A percentile compares a stretch with the other conserved stretches of the same genome.
phyloP scores from a whole-genome alignment of 2,113 vertebrate species.

The Hipposideros armiger region DNA sequence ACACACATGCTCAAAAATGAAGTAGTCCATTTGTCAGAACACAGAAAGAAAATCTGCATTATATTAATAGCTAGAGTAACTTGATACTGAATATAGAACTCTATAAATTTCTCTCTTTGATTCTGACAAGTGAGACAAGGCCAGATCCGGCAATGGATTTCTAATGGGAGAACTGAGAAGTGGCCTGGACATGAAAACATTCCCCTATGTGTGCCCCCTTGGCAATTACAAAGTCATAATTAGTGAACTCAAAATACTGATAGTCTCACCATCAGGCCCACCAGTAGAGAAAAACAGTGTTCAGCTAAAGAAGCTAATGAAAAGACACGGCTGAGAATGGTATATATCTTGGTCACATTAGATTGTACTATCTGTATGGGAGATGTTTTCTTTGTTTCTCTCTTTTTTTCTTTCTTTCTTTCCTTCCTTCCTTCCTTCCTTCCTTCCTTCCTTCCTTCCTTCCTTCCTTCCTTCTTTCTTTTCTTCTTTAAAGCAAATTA shows the following conservation, averaged over 20 bases:
- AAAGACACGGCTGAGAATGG: neutral
- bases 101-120: neutral
- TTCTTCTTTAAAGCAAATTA: neutral
- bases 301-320: neutral
- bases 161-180: neutral
- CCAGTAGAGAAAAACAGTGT: neutral
- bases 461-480: too few species aligned
- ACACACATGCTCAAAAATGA: neutral
- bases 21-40: neutral
- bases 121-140: neutral
- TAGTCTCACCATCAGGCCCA: neutral
- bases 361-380: neutral
- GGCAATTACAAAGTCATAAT: neutral
- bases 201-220: neutral
- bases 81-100: neutral
- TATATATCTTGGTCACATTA: neutral
- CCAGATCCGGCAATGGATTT: neutral
- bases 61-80: neutral
- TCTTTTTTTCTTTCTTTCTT: accelerated
- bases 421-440: accelerated
- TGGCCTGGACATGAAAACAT: neutral
- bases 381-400: accelerated
- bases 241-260: neutral
- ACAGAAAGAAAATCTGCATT: neutral
- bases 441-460: accelerated